Evolutionary conservation across 2,888 invertebrate genomes (phyloP), one percentile per base, ranked within the genome.

Genomic region (Pyrrhia umbra): DNA sequence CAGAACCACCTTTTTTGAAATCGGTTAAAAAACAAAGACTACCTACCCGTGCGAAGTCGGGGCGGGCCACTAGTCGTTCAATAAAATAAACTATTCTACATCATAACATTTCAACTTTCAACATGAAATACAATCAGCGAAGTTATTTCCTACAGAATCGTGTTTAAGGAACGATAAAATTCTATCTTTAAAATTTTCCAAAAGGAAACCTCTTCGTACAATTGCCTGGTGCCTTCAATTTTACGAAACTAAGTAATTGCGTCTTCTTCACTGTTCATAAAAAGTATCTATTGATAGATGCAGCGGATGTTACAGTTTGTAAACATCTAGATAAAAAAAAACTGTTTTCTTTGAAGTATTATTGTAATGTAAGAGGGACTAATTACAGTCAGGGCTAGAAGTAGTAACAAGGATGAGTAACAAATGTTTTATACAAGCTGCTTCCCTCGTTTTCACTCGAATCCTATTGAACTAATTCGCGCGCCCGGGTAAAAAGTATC

Each of bases 181-280:
- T 37, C 6, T 2, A 18, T 18, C 5, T 18, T 18, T 34, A 5
- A 27, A n/a, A 8, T n/a, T n/a, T 20, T 61, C 23, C 16, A n/a
- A 23, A 20, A 18, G 13, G 18, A 65, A 51, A 6, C 9, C 2
- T 20, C 8, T 27, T 30, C 18, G 8, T 9, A 39, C 9, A 8
- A 39, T 20, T 18, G 9, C 4, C 8, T 1, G n/a, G 18, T 3
- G 21, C 15, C 8, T 40, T 16, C 16, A 34, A 55, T 55, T 46
- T 47, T 30, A 39, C 15, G 52, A 65, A 30, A 39, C 18, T 23
- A 21, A 8, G n/a, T 21, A 15, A 37, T 16, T 63, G 16, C 4
- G 6, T 16, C 13, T 5, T 10, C 23, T 9, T 23, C 42, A 8
- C 16, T 25, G 16, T 52, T 37, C 9, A n/a, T 23, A 16, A 20